Evolutionary conservation across 2,797 vertebrate genomes (phyloP), one percentile per base, ranked within the genome.

Genomic region (Emydoidea blandingii): DNA sequence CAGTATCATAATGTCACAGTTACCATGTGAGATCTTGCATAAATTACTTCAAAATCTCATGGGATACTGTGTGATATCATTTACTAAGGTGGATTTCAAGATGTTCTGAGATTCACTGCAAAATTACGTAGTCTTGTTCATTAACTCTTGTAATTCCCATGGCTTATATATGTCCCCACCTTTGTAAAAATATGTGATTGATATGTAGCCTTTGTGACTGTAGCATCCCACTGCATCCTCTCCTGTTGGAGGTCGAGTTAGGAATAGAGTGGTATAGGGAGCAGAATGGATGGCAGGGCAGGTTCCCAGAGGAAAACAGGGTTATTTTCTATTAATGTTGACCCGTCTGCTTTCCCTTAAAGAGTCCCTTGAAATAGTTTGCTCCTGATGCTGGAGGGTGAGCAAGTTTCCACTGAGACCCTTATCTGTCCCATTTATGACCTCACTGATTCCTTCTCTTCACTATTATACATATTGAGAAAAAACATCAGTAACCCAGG

Each of bases 201-300:
- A 83, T 90, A n/a, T 31, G 18, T 19, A n/a, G 34, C 56, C 89
- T 93, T 89, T 83, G 2, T 83, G 25, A 88, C 11, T 23, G 59
- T 12, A 86, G 11, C 89, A 81, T 91, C 93, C 76, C 87, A 93
- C 79, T 49, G 14, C 4, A 12, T 65, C 79, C 95, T 94, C 7
- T 8, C 65, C 34, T 56, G 91, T 53, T 91, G 31, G 31, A 14
- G 54, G 81, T 91, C 79, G 14, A 76, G 4, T 50, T 79, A 87
- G 4, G 11, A 14, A 88, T 19, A n/a, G 84, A 83, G 31, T 86
- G 59, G 34, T 37, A 68, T 10, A 21, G 16, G 34, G 18, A 37
- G 34, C 34, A 68, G 62, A 76, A 44, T 27, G 72, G 37, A 76
- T 76, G 23, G 34, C n/a, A 37, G 62, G 34, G 34, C 4, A 21